Conservation (phyloP, 2,113 vertebrate genomes). For the Noturus placidus region DNA sequence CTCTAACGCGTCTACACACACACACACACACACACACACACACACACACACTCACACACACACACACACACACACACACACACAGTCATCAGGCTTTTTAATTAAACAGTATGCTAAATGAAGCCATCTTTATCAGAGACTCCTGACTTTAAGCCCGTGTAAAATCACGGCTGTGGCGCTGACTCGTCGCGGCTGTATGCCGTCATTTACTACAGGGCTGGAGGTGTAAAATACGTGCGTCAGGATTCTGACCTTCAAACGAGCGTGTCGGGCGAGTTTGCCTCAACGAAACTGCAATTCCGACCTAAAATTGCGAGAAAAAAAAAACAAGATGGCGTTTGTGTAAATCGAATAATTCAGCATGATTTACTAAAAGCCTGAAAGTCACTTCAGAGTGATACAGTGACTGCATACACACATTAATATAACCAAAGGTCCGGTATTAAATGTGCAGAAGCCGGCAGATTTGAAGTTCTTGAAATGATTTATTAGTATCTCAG, state of each 20-base stretch:
- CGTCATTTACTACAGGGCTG: not conserved
- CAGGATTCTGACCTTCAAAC: not conserved
- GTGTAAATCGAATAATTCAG: not conserved
- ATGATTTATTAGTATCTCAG: not conserved
- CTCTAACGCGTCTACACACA: not conserved
- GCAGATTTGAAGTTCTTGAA: not conserved
- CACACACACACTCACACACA: too few species aligned
- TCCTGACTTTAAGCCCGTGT: constrained; percentile 34
- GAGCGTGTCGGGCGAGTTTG: not conserved
- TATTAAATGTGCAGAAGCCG: not conserved
- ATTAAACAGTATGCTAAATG: constrained; percentile 55
- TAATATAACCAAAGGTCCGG: not conserved
- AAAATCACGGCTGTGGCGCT: not conserved
- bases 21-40: too few species aligned
- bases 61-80: constrained; percentile 8
- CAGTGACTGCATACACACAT: not conserved
- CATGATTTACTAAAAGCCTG: not conserved
- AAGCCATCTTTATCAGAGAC: constrained; percentile 42
- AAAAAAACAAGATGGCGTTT: not conserved
- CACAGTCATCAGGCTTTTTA: constrained; percentile 43
- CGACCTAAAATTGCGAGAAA: not conserved
- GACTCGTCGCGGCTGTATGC: not conserved
- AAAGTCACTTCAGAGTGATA: not conserved
- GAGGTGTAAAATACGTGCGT: not conserved
- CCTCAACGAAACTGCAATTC: not conserved